Evolutionary conservation across 1,140 invertebrate genomes (phyloP).

Genomic region (Drosophila trapezifrons): DNA sequence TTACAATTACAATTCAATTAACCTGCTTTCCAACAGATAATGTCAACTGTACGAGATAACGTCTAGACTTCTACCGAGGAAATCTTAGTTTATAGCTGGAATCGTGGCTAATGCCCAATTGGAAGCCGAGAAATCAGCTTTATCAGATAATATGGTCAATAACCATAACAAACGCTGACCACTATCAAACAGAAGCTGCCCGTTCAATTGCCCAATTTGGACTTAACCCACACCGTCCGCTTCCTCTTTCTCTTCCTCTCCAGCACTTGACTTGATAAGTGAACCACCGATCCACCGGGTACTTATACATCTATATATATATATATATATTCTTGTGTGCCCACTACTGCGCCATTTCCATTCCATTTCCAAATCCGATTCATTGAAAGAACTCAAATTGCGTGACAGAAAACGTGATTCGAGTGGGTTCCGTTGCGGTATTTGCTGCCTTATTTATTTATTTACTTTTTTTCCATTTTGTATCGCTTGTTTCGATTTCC

Average conservation of each 20-base stretch:
- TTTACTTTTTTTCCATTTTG: conserved; percentile 22
- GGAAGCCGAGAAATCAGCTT: conserved; percentile 7
- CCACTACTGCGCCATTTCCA: conserved; percentile 47
- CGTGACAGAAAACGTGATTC: conserved; percentile 64
- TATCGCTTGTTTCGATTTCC: conserved; percentile 43
- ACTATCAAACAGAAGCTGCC: conserved; percentile 47
- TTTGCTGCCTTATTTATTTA: conserved; percentile 37
- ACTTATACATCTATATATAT: conserved; percentile 4
- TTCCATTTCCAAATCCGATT: conserved; percentile 47
- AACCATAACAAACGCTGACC: conserved; percentile 38
- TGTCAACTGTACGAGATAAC: neutral
- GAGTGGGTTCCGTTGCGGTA: conserved; percentile 40
- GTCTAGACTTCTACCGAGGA: neutral
- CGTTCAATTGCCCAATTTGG: conserved; percentile 26
- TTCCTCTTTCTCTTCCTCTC: neutral
- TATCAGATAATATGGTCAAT: conserved; percentile 16
- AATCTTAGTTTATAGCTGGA: no score
- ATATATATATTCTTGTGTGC: conserved; percentile 1
- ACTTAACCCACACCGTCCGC: conserved; percentile 32
- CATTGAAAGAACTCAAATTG: conserved; percentile 50
- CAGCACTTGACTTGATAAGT: conserved; percentile 39
- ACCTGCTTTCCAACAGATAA: neutral
- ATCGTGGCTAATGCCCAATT: conserved; percentile 3
- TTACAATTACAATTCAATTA: conserved; percentile 19
- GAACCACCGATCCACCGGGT: conserved; percentile 16